These are phyloP conservation scores for Urocynchramus pylzowi DNA, from an alignment of 2,113 vertebrate species.

Conservation along the genomic window DNA sequence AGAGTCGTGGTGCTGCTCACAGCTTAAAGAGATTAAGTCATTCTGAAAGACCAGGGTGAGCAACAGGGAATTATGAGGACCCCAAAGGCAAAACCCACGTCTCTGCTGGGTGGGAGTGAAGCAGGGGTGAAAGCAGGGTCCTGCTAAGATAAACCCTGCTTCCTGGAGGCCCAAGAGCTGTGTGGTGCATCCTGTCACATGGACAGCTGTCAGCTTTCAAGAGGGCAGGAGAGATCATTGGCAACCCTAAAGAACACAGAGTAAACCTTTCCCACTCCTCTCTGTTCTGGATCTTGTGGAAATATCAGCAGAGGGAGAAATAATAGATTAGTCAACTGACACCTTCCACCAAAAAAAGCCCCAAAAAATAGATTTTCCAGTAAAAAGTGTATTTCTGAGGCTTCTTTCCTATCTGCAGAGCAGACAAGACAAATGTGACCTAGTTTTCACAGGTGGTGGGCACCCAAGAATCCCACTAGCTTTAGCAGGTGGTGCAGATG, in stretches of 20 bases:
- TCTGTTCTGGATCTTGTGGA: neutral
- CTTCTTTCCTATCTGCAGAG: neutral
- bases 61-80: neutral
- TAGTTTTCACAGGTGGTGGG: neutral
- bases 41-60: neutral
- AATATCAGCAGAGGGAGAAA: neutral
- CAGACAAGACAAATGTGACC: neutral
- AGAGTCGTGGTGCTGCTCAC: neutral
- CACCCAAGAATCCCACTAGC: neutral
- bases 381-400: neutral
- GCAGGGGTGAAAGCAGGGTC: neutral
- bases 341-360: neutral
- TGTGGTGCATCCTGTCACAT: fast-evolving
- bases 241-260: neutral
- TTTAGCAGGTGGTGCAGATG: neutral
- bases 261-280: neutral
- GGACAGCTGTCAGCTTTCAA: neutral
- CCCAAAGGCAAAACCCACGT: fast-evolving
- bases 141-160: neutral
- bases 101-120: neutral
- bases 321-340: neutral
- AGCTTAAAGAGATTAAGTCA: neutral
- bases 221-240: neutral
- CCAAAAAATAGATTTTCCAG: neutral
- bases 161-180: neutral